Conservation (phyloP, 2,113 vertebrate species). For the Dasyprocta punctata region DNA sequence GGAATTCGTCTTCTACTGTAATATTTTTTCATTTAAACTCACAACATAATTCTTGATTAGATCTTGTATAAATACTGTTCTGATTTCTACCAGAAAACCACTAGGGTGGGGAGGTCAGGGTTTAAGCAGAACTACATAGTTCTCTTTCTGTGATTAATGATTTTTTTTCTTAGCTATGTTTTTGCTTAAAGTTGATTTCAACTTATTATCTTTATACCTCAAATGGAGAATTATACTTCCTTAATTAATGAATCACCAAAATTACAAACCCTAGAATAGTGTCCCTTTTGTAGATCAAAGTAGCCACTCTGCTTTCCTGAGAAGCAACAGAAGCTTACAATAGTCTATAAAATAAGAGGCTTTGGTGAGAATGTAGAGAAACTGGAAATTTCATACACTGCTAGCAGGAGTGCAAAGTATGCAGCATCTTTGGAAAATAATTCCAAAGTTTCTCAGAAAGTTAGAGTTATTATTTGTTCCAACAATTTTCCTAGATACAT, state of each 20-base stretch:
- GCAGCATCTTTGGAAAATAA: background rate
- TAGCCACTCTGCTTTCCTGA: background rate
- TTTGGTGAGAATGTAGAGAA: background rate
- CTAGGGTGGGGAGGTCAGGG: rapidly evolving
- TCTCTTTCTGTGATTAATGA: background rate
- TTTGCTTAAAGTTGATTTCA: background rate
- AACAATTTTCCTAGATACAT: background rate
- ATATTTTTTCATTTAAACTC: background rate
- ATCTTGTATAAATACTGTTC: background rate
- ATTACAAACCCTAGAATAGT: background rate
- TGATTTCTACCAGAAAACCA: background rate
- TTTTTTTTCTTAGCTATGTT: background rate
- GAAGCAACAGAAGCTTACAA: background rate
- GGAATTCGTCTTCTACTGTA: background rate
- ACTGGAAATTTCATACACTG: background rate
- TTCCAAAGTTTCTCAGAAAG: background rate
- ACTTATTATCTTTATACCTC: background rate
- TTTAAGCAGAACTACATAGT: background rate
- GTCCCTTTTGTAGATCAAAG: background rate
- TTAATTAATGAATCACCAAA: background rate
- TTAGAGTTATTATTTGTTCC: background rate
- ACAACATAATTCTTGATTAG: background rate
- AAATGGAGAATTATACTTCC: background rate
- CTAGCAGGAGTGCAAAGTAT: background rate
- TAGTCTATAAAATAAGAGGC: background rate